Conservation (phyloP, 2,888 invertebrate genomes). For the Brachylomia viminalis region DNA sequence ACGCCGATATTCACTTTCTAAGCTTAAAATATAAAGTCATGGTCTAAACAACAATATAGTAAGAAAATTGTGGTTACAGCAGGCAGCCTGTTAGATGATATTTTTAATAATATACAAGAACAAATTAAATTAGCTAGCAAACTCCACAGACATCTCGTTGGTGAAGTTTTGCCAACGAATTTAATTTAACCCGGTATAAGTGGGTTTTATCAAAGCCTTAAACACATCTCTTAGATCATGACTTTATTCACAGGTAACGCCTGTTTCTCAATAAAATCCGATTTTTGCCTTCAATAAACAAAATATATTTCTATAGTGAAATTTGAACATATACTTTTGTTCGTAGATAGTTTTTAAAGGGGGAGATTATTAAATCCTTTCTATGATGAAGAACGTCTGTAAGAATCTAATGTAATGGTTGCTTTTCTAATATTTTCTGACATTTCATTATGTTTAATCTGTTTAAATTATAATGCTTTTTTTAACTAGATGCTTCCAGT, state of each 20-base stretch:
- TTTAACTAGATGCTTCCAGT: conserved; percentile 5
- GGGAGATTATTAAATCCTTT: conserved; percentile 49
- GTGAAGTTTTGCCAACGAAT: conserved; percentile 1
- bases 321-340: conserved; percentile 59
- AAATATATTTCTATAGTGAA: conserved; percentile 45
- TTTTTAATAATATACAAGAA: background rate
- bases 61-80: background rate
- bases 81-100: background rate
- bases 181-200: background rate
- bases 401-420: conserved; percentile 4
- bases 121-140: background rate
- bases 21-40: conserved; percentile 17
- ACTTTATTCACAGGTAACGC: conserved; percentile 1
- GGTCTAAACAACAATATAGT: background rate
- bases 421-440: background rate
- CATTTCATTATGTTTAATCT: conserved; percentile 3
- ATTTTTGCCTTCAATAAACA: conserved; percentile 17
- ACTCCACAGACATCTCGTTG: background rate
- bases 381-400: background rate
- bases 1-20: conserved; percentile 35
- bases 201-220: background rate
- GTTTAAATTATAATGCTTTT: conserved; percentile 13
- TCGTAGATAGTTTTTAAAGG: conserved; percentile 56
- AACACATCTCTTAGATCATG: background rate
- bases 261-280: conserved; percentile 14